Evolutionary conservation across 2,888 invertebrate species (phyloP), one percentile per base, ranked within the genome.

Genomic region (Dioctria rufipes): DNA sequence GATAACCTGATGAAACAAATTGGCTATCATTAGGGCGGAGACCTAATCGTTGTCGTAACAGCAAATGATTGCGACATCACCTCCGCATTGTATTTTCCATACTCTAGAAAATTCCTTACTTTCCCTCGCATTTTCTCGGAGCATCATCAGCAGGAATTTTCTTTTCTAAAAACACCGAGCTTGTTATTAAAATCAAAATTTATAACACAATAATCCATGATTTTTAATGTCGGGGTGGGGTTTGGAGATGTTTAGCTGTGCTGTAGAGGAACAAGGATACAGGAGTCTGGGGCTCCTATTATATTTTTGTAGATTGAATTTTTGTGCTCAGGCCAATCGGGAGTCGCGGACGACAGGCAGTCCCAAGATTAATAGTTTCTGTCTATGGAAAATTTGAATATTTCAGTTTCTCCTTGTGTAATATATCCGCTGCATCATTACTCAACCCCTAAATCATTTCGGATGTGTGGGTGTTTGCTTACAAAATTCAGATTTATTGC

Each of bases 161-260:
- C 63, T 13, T 46, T 43, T 43, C 51, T 54, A 58, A 67, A 73
- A 78, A 80, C 75, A 25, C 75, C 58, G 40, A 6, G 79, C 60
- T 80, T 66, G 79, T 82, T 82, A 82, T 80, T 78, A 82, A 82
- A 80, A 82, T 82, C 80, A 82, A 80, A 82, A 82, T 82, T 82
- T 75, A 82, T 61, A 75, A 75, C 51, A 73, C 80, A 49, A 80
- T 82, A 82, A 80, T 82, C 51, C 63, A 39, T 82, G 80, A 80
- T 80, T 73, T 39, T 63, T 78, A 78, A 80, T 78, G 79, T 9
- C 5, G 77, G 71, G 49, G 71, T 51, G 49, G 51, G 2, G 25
- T 25, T n/a, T 25, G 25, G 25, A 2, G 25, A 25, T 25, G 25
- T 25, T n/a, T 25, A 2, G 25, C 25, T 25, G 25, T 25, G 25